phyloP scores from a whole-genome alignment of 2,888 invertebrate species.

The Mechanitis messenoides region DNA sequence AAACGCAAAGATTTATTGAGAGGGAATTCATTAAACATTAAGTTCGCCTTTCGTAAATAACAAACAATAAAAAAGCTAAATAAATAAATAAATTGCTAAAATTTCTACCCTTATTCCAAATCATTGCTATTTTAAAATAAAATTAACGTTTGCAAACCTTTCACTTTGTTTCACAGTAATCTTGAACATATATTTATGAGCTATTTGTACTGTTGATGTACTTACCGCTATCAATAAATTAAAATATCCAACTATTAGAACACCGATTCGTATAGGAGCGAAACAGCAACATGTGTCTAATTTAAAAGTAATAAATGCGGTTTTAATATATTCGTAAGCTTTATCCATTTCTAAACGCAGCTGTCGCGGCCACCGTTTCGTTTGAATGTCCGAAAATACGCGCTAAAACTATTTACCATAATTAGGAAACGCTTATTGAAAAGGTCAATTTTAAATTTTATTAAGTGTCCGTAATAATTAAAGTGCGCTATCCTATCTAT shows the following conservation, averaged over 20 bases:
- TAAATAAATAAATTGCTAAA: no score
- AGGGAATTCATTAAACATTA: no score
- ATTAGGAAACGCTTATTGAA: constrained; percentile 58
- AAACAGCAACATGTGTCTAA: constrained; percentile 52
- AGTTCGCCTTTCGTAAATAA: no score
- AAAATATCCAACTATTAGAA: constrained; percentile 48
- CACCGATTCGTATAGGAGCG: constrained; percentile 48
- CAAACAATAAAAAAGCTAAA: no score
- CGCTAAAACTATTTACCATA: constrained; percentile 37
- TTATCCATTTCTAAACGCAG: constrained; percentile 39
- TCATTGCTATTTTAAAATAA: no score
- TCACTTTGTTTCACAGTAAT: no score
- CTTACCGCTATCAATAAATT: constrained; percentile 51
- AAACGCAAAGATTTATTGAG: no score
- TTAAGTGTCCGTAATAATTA: constrained; percentile 22
- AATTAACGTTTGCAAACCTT: no score
- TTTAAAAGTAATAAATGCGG: constrained; percentile 44
- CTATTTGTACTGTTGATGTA: constrained; percentile 14
- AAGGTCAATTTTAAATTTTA: constrained; percentile 42
- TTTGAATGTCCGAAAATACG: constrained; percentile 34
- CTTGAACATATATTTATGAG: no score
- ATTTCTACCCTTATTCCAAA: no score
- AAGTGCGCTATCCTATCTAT: constrained; percentile 9
- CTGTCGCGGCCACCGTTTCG: constrained; percentile 7
- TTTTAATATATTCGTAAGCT: constrained; percentile 42